Evolutionary conservation across 2,888 invertebrate species (phyloP).

Genomic region (Gryllus longicercus): DNA sequence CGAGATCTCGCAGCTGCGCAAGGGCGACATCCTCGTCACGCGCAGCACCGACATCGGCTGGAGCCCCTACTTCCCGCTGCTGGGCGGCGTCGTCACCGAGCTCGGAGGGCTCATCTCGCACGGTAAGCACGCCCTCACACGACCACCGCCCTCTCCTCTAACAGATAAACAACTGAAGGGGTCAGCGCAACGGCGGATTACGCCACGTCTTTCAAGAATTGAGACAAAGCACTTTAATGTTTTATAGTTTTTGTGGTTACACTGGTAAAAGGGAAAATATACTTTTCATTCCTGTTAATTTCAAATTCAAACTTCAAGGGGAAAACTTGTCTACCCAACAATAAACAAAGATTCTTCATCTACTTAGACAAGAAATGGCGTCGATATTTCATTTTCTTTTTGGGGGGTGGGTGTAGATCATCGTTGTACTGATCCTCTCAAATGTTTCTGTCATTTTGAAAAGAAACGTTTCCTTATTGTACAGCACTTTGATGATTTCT

Average conservation of each 20-base stretch:
- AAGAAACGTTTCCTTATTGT: too few relatives aligned
- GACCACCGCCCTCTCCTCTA: background rate
- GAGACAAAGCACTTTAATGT: background rate
- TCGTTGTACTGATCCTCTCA: background rate
- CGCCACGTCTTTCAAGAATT: too few relatives aligned
- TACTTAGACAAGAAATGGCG: too few relatives aligned
- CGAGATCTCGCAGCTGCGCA: conserved; percentile 57
- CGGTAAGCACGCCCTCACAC: conserved; percentile 52
- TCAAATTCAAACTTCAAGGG: background rate
- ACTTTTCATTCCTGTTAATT: background rate
- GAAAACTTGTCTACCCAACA: too few relatives aligned
- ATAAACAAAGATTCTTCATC: too few relatives aligned
- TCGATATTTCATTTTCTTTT: background rate
- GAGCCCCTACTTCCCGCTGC: conserved; percentile 79
- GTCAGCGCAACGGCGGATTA: too few relatives aligned
- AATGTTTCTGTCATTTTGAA: too few relatives aligned
- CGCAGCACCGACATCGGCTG: conserved; percentile 77
- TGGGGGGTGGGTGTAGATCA: background rate
- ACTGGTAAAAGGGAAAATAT: background rate
- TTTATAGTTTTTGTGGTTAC: background rate
- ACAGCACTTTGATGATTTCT: too few relatives aligned
- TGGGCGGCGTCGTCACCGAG: conserved; percentile 76
- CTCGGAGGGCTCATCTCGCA: conserved; percentile 80
- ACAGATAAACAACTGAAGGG: too few relatives aligned
- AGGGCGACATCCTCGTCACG: conserved; percentile 73